Percentiles rank a stretch among this genome's conserved stretches.
These are phyloP conservation scores for Piscicola geometra DNA, from an alignment of 2,888 invertebrate species.

Conservation along the genomic window DNA sequence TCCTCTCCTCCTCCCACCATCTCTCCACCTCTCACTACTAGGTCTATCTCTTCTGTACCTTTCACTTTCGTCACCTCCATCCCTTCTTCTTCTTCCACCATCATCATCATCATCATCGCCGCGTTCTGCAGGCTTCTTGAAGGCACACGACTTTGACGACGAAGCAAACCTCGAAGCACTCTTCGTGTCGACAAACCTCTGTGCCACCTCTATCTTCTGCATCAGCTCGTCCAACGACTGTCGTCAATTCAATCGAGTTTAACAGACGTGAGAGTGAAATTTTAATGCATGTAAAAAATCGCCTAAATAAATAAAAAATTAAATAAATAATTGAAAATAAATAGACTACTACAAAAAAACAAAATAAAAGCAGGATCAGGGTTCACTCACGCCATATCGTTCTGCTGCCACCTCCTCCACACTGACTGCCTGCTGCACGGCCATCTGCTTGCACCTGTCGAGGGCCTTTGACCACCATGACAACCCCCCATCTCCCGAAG, in stretches of 20 bases:
- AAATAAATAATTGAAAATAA: not conserved
- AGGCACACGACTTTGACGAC: too few species aligned
- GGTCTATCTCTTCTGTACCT: not conserved
- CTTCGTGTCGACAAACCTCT: slow-evolving; percentile 44
- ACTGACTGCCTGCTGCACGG: slow-evolving; percentile 58
- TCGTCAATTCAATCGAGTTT: too few species aligned
- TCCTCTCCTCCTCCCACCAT: slow-evolving; percentile 7
- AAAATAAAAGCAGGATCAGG: not conserved
- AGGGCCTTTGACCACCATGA: slow-evolving; percentile 61
- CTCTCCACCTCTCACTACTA: slow-evolving; percentile 21
- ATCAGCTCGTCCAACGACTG: slow-evolving; percentile 60
- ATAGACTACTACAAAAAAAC: not conserved
- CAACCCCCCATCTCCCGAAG: slow-evolving; percentile 60
- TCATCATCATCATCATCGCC: not conserved
- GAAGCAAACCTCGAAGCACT: slow-evolving; percentile 11
- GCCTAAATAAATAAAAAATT: not conserved
- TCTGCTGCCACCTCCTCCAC: slow-evolving; percentile 62
- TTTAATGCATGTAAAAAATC: not conserved
- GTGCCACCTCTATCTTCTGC: slow-evolving; percentile 60
- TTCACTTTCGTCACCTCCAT: slow-evolving; percentile 25
- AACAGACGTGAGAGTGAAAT: too few species aligned
- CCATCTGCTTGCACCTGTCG: slow-evolving; percentile 61
- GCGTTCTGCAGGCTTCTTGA: not conserved
- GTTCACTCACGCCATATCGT: slow-evolving; percentile 59
- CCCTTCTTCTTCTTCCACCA: slow-evolving; percentile 6